phyloP scores from a whole-genome alignment of 1,140 invertebrate species.

The Sarcophaga peregrina region DNA sequence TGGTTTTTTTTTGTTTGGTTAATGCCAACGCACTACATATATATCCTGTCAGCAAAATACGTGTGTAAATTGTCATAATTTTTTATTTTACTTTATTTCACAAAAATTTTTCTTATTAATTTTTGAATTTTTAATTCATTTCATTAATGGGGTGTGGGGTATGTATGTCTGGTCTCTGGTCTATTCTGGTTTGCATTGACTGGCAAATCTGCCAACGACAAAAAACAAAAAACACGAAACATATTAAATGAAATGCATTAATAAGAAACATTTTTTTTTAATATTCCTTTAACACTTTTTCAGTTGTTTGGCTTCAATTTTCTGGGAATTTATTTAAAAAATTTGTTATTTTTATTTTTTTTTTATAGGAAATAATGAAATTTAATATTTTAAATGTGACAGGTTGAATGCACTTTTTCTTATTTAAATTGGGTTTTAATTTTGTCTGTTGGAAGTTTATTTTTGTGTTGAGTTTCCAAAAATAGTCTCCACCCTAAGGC shows the following conservation, averaged over 20 bases:
- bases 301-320: background rate
- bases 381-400: conserved; percentile 19
- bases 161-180: no score
- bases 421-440: background rate
- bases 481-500: no score
- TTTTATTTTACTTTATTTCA: no score
- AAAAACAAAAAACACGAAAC: no score
- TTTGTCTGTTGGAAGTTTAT: background rate
- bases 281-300: no score
- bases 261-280: no score
- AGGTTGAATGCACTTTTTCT: conserved; percentile 14
- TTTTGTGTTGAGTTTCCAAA: background rate
- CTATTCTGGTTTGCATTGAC: no score
- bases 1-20: background rate
- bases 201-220: no score
- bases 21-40: background rate
- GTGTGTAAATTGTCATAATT: conserved; percentile 9
- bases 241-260: no score
- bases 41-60: background rate
- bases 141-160: background rate
- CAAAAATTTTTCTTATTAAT: no score
- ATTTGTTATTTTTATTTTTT: conserved; percentile 5
- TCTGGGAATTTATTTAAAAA: conserved; percentile 13
- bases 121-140: conserved; percentile 3
- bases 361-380: conserved; percentile 19